Evolutionary conservation across 2,797 vertebrate species (phyloP).

Genomic region (Tachyglossus aculeatus): DNA sequence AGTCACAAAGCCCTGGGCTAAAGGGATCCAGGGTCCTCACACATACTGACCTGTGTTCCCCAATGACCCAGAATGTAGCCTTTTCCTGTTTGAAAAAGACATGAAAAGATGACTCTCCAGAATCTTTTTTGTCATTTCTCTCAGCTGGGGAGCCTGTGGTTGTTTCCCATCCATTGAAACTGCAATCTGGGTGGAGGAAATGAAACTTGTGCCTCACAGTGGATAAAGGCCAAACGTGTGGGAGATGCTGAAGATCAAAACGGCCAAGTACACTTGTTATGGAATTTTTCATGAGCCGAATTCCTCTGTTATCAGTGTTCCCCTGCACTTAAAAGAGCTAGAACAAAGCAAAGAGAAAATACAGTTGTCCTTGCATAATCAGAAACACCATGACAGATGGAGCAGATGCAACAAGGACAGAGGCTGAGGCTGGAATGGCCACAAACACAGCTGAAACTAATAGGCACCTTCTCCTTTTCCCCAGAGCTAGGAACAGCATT

Average conservation of each 20-base stretch:
- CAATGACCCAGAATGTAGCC: not conserved
- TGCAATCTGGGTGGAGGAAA: constrained; percentile 53
- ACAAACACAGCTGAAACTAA: not conserved
- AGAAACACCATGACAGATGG: not conserved
- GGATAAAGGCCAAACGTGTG: constrained; percentile 51
- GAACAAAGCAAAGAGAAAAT: constrained; percentile 48
- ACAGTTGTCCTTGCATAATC: constrained; percentile 37
- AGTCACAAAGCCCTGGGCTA: not conserved
- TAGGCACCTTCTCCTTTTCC: not conserved
- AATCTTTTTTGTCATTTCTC: not conserved
- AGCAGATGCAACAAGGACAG: not conserved
- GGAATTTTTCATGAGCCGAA: constrained; percentile 65
- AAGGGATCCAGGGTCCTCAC: not conserved
- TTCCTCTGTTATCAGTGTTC: constrained; percentile 36
- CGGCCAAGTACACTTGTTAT: constrained; percentile 36
- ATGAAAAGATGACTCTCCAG: too few relatives aligned
- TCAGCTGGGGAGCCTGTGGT: constrained; percentile 38
- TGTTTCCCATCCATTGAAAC: constrained; percentile 47
- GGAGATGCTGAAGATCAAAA: constrained; percentile 53
- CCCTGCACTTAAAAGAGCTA: constrained; percentile 28
- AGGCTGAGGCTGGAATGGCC: constrained; percentile 11
- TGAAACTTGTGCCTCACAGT: constrained; percentile 21
- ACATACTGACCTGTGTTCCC: not conserved
- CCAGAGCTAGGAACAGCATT: not conserved
- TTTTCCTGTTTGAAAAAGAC: too few relatives aligned